Conservation (phyloP, 2,113 vertebrate genomes). For the Oreochromis aureus region DNA sequence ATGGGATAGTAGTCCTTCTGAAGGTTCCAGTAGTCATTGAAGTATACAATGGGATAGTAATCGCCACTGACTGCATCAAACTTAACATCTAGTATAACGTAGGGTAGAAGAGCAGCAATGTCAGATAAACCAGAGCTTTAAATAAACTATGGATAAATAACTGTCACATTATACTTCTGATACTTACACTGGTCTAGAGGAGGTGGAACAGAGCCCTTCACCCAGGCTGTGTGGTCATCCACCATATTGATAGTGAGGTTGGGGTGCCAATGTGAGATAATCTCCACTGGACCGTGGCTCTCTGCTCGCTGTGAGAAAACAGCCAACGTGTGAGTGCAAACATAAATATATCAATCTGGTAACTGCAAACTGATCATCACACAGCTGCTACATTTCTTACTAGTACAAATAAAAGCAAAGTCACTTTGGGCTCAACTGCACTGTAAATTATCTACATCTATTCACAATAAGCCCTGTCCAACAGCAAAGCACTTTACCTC, state of each 20-base stretch:
- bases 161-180: neutral
- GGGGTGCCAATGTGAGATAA: constrained; percentile 96
- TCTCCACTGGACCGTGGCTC: constrained; percentile 88
- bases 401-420: neutral
- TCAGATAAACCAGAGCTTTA: neutral
- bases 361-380: neutral
- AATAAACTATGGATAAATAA: neutral
- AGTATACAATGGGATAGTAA: constrained; percentile 94
- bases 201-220: constrained; percentile 90
- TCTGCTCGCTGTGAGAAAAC: constrained; percentile 80
- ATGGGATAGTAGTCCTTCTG: constrained; percentile 94
- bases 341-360: neutral
- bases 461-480: neutral
- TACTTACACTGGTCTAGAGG: constrained; percentile 90
- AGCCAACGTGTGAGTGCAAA: neutral
- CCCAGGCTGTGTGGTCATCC: constrained; percentile 95
- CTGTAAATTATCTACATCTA: neutral
- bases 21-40: constrained; percentile 98
- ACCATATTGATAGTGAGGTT: constrained; percentile 97
- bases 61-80: constrained; percentile 92
- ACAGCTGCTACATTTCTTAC: neutral
- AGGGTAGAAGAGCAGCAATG: neutral
- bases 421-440: neutral
- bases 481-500: neutral
- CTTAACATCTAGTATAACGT: constrained; percentile 79